Conservation (phyloP, 2,113 vertebrate genomes). For the Junco hyemalis region DNA sequence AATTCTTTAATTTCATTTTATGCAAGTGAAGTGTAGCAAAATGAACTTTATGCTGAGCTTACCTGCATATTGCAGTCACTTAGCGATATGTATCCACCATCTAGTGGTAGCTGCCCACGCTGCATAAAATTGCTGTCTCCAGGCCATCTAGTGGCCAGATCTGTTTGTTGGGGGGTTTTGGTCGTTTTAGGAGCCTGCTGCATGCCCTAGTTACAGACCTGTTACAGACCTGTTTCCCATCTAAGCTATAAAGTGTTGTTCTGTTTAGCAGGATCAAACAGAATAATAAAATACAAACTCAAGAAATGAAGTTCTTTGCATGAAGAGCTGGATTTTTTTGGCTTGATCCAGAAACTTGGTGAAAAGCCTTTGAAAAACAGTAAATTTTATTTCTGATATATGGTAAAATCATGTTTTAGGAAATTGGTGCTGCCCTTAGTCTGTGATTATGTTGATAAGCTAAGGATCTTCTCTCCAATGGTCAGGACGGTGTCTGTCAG, state of each 20-base stretch:
- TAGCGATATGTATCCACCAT: conserved; percentile 44
- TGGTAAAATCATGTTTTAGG: neutral
- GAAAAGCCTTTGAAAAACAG: neutral
- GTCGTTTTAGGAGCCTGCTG: neutral
- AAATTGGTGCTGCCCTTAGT: neutral
- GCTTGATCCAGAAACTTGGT: neutral
- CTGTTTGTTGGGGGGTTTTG: neutral
- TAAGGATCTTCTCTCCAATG: neutral
- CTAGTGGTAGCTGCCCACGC: conserved; percentile 66
- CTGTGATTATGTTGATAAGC: neutral
- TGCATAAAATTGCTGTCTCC: neutral
- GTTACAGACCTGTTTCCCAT: neutral
- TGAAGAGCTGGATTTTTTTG: neutral
- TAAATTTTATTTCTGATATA: neutral
- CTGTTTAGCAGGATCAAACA: neutral
- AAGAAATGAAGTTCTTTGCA: neutral
- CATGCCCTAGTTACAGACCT: neutral
- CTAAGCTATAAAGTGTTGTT: neutral
- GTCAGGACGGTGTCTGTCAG: neutral
- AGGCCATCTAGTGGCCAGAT: neutral
- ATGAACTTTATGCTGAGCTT: neutral
- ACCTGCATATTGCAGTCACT: neutral
- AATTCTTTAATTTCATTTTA: neutral
- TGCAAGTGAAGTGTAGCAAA: neutral
- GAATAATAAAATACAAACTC: neutral